Evolutionary conservation across 1,140 invertebrate genomes (phyloP), one percentile per base, ranked within the genome.

Genomic region (Bombus vancouverensis): DNA sequence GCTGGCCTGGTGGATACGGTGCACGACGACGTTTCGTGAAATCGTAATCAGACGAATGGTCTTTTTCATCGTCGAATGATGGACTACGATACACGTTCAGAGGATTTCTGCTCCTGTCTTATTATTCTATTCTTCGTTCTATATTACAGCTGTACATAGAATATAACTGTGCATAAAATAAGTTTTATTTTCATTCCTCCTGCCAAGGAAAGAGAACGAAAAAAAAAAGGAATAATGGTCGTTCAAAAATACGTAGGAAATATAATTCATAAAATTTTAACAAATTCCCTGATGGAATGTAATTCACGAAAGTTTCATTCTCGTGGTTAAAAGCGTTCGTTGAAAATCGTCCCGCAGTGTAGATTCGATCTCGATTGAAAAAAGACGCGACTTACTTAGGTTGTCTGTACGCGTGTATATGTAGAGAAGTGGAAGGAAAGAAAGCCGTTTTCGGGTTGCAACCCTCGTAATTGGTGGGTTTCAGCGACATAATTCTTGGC

Each of bases 401-500:
- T 32, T 42, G 18, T 34, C 22, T 34, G 10, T 53, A 25, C 34
- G n/a, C 47, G 2, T 5, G 13, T 44, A 72, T n/a, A 80, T 39
- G 53, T 47, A n/a, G 62, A 32, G n/a, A 32, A 18, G 65, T 66
- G 65, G 65, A 34, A 66, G 65, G 15, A 87, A 74, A 90, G 84
- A 89, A 88, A 91, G 87, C 88, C 89, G 91, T 91, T 84, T 74
- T 91, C 75, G 85, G 86, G 76, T 84, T 62, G 83, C 87, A 88
- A 81, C 89, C 86, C 81, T 78, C 87, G 88, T 93, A 93, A 94
- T 94, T 93, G 92, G 92, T 93, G 91, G 93, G 92, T 93, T 94
- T 93, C 93, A 94, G 92, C 92, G 90, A 92, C 92, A 92, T 93
- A 92, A 93, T 93, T 93, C 92, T 91, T 92, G 90, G 92, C 92